Evolutionary conservation across 1,140 invertebrate genomes (phyloP).

Genomic region (Platyscapa corneri): DNA sequence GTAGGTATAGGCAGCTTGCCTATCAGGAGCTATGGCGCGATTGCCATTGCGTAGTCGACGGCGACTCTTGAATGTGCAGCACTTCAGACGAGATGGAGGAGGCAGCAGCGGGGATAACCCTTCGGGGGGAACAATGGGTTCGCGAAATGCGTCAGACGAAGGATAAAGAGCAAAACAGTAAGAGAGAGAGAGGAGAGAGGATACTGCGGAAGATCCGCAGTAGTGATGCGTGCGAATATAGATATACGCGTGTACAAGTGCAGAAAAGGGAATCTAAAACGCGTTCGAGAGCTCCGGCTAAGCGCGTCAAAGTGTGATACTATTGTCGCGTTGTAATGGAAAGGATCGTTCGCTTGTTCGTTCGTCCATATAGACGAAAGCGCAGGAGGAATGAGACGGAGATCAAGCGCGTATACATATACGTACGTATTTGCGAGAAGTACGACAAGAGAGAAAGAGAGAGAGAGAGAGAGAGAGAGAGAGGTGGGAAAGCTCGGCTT

Average conservation of each 20-base stretch:
- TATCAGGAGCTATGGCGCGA: not conserved
- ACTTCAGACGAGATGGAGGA: slow-evolving; percentile 44
- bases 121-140: slow-evolving; percentile 40
- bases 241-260: not conserved
- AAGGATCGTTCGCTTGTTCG: slow-evolving; percentile 62
- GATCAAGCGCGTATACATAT: not conserved
- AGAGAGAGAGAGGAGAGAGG: slow-evolving; percentile 2
- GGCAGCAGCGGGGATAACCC: slow-evolving; percentile 34
- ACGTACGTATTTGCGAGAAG: not conserved
- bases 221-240: not conserved
- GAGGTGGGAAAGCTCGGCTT: slow-evolving; percentile 18
- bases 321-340: slow-evolving; percentile 71
- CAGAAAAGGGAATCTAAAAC: slow-evolving; percentile 51
- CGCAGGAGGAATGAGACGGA: slow-evolving; percentile 8
- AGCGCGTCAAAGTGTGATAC: slow-evolving; percentile 64
- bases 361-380: not conserved
- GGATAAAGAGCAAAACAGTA: slow-evolving; percentile 41
- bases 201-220: not conserved
- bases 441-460: slow-evolving; percentile 54
- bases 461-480: slow-evolving; percentile 45
- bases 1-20: too few relatives aligned
- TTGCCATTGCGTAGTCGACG: slow-evolving; percentile 36
- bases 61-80: slow-evolving; percentile 27
- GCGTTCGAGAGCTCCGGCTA: slow-evolving; percentile 37
- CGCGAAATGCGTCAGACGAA: slow-evolving; percentile 42